A percentile compares a stretch with the other conserved stretches of the same genome.
phyloP scores from a whole-genome alignment of 2,888 invertebrate genomes.

The Anthophora plumipes region DNA sequence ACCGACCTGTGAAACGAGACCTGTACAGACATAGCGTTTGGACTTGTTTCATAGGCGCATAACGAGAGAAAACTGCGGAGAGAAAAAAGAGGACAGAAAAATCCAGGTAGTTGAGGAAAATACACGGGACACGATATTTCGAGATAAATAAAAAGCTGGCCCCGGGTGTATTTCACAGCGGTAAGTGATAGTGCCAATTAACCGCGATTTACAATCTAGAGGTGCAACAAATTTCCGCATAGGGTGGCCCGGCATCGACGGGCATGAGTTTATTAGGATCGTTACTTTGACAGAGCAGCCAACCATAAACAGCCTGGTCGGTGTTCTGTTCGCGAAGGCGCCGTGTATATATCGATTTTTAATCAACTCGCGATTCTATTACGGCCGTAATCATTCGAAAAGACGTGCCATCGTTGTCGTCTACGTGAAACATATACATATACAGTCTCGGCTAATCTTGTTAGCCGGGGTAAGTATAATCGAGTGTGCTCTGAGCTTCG shows the following conservation, averaged over 20 bases:
- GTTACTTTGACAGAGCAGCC: conserved; percentile 38
- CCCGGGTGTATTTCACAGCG: conserved; percentile 13
- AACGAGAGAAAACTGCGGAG: too few relatives aligned
- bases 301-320: conserved; percentile 34
- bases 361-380: conserved; percentile 50
- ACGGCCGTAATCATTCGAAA: conserved; percentile 29
- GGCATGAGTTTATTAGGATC: conserved; percentile 52
- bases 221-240: conserved; percentile 29
- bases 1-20: too few relatives aligned
- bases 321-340: conserved; percentile 12
- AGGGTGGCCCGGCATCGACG: conserved; percentile 11
- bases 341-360: conserved; percentile 48
- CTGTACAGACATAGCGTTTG: too few relatives aligned
- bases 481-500: not conserved
- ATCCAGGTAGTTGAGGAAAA: too few relatives aligned
- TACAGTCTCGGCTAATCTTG: conserved; percentile 26
- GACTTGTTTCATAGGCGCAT: too few relatives aligned
- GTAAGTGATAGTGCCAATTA: conserved; percentile 43
- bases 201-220: conserved; percentile 24
- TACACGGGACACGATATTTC: not conserved
- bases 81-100: too few relatives aligned
- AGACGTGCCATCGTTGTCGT: conserved; percentile 28
- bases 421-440: conserved; percentile 7
- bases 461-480: conserved; percentile 31
- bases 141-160: not conserved